A percentile compares a stretch with the other conserved stretches of the same genome.
Conservation (phyloP, 2,797 vertebrate genomes). For the Mormyrops attenuatus region DNA sequence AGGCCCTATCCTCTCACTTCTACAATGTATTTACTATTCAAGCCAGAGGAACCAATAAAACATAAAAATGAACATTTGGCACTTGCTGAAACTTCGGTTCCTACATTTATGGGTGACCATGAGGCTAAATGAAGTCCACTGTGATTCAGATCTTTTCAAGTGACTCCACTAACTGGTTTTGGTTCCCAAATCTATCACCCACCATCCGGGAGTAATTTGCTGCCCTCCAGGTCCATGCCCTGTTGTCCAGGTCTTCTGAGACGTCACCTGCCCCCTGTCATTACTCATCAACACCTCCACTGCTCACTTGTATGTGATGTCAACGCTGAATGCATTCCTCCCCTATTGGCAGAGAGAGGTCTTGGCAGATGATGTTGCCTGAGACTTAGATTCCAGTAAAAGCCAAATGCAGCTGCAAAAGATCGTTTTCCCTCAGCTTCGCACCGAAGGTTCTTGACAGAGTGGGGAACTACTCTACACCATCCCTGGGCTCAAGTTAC, state of each 20-base stretch:
- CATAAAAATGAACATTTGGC: constrained; percentile 10
- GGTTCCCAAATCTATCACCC: background rate
- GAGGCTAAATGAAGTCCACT: background rate
- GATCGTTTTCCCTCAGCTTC: background rate
- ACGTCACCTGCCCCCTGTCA: background rate
- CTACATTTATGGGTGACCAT: background rate
- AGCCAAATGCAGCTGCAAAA: constrained; percentile 5
- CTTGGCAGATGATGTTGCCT: background rate
- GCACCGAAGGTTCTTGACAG: constrained; percentile 2
- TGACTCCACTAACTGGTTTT: background rate
- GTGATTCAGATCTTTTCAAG: background rate
- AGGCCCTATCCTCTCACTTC: background rate
- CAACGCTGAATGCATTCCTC: background rate
- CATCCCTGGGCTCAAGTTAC: background rate
- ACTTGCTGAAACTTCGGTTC: background rate
- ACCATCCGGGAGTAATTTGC: background rate
- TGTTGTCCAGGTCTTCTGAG: background rate
- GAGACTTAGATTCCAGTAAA: background rate
- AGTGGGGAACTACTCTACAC: constrained; percentile 2
- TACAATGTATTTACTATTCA: background rate
- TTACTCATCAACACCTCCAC: background rate
- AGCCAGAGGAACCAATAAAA: constrained; percentile 6
- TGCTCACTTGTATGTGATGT: background rate
- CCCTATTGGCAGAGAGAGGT: background rate
- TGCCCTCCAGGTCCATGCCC: background rate